Evolutionary conservation across 1,140 invertebrate genomes (phyloP).

Genomic region (Fopius arisanus): DNA sequence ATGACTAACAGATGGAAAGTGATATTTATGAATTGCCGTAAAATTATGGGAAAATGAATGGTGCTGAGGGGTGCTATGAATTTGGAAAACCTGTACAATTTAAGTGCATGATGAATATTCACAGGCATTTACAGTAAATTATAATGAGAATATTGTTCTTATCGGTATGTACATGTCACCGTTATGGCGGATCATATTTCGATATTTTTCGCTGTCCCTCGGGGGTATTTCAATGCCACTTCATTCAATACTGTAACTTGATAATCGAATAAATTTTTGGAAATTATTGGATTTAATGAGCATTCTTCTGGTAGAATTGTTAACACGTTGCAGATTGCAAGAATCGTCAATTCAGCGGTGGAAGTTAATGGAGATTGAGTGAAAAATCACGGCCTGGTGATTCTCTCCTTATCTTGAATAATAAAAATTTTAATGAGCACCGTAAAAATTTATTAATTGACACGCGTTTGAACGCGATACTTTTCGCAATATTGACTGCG

Average conservation of each 20-base stretch:
- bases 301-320: slow-evolving; percentile 1
- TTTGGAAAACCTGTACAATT: slow-evolving; percentile 15
- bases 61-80: not conserved
- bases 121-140: not conserved
- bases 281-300: not conserved
- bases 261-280: not conserved
- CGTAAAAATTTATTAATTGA: too few relatives aligned
- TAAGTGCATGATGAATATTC: slow-evolving; percentile 15
- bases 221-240: slow-evolving; percentile 32
- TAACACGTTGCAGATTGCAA: slow-evolving; percentile 14
- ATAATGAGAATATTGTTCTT: not conserved
- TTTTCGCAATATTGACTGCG: too few relatives aligned
- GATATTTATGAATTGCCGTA: slow-evolving; percentile 25
- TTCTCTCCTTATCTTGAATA: not conserved
- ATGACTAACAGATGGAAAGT: slow-evolving; percentile 37
- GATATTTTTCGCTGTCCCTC: slow-evolving; percentile 39
- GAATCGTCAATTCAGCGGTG: not conserved
- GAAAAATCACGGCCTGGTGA: not conserved
- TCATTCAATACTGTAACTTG: slow-evolving; percentile 7
- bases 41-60: slow-evolving; percentile 21
- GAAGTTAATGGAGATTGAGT: not conserved
- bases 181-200: slow-evolving; percentile 41
- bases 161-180: slow-evolving; percentile 18
- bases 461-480: too few relatives aligned
- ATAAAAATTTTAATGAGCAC: too few relatives aligned